Conservation (phyloP, 2,797 vertebrate species). For the Lepus oiostolus region DNA sequence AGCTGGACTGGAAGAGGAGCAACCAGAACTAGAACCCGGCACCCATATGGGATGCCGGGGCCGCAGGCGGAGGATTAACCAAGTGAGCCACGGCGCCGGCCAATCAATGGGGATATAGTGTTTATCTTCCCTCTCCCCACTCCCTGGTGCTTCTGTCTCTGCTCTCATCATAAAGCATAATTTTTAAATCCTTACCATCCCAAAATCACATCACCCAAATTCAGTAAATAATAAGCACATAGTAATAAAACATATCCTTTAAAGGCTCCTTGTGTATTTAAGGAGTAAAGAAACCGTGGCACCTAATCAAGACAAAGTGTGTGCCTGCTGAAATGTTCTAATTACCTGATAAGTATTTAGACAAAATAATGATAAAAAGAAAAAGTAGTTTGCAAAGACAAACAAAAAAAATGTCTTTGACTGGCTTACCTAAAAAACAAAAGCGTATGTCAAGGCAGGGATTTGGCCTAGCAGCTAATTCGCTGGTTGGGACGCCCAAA, state of each 20-base stretch:
- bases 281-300: neutral
- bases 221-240: slow-evolving; percentile 13
- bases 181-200: neutral
- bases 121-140: neutral
- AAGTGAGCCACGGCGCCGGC: too few relatives aligned
- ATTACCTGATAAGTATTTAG: slow-evolving; percentile 9
- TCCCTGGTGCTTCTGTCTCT: neutral
- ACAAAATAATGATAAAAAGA: neutral
- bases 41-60: too few relatives aligned
- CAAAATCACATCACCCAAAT: slow-evolving; percentile 9
- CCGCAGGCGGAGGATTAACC: too few relatives aligned
- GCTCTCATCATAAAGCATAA: slow-evolving; percentile 31
- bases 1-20: too few relatives aligned
- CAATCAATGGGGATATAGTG: neutral
- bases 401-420: neutral
- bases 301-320: neutral
- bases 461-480: too few relatives aligned
- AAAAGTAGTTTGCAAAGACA: too few relatives aligned
- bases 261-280: neutral
- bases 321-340: neutral
- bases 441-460: neutral
- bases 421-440: neutral
- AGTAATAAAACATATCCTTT: neutral
- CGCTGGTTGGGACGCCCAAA: too few relatives aligned
- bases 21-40: too few relatives aligned